Conservation (phyloP, 2,113 vertebrate genomes). For the Sisor rabdophorus region DNA sequence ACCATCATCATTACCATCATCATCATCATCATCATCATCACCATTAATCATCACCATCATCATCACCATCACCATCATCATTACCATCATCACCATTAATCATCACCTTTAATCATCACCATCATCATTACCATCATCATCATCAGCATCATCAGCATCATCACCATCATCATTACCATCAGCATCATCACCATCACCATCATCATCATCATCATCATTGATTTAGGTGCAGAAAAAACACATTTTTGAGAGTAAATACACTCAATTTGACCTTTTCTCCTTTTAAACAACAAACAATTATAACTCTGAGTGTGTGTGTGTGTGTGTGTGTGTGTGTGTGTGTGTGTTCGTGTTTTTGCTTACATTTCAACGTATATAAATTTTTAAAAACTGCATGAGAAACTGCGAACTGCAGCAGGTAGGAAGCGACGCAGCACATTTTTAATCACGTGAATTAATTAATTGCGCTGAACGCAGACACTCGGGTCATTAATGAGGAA, state of each 20-base stretch:
- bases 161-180: too few species aligned
- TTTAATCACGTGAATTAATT: neutral
- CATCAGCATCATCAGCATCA: too few species aligned
- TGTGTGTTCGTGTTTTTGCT: constrained; percentile 14
- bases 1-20: too few species aligned
- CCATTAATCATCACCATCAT: too few species aligned
- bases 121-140: too few species aligned
- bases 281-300: constrained; percentile 22
- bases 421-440: constrained; percentile 10
- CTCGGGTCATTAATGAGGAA: neutral
- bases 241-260: constrained; percentile 13
- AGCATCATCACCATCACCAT: too few species aligned
- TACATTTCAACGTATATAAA: constrained; percentile 6
- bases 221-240: neutral
- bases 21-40: too few species aligned
- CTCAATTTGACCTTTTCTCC: constrained; percentile 22
- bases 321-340: constrained; percentile 19
- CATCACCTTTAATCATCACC: too few species aligned
- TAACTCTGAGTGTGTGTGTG: constrained; percentile 2
- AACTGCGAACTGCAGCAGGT: neutral
- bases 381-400: constrained; percentile 26
- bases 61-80: too few species aligned
- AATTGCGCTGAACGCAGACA: neutral
- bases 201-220: too few species aligned
- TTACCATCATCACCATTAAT: too few species aligned